Conservation (phyloP, 2,113 vertebrate genomes). For the Psilopsiagon aymara region DNA sequence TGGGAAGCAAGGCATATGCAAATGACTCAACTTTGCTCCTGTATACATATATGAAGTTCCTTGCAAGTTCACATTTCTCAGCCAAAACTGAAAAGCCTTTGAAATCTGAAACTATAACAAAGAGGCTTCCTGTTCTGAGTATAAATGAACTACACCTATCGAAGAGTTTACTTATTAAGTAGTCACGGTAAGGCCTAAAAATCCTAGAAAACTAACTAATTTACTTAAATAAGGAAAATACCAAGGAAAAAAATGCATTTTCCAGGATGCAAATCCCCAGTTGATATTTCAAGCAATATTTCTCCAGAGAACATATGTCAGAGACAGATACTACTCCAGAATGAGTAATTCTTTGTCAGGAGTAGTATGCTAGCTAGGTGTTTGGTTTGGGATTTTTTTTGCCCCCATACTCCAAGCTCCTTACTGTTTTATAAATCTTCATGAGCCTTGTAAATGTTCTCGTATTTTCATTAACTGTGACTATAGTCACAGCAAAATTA, state of each 20-base stretch:
- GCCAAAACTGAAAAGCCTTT: background rate
- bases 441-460: background rate
- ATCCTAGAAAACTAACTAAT: fast-evolving
- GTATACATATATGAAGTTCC: background rate
- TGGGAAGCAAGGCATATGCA: background rate
- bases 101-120: background rate
- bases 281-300: background rate
- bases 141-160: background rate
- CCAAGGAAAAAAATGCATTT: background rate
- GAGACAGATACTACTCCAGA: background rate
- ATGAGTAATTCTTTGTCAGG: background rate
- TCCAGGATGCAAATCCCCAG: background rate
- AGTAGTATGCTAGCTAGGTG: background rate
- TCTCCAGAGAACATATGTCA: background rate
- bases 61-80: background rate
- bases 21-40: background rate
- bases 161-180: background rate
- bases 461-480: slow-evolving; percentile 45
- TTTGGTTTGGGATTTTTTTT: background rate
- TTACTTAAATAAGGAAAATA: background rate
- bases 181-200: background rate
- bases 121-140: background rate
- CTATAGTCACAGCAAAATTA: background rate
- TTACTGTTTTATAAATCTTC: slow-evolving; percentile 33
- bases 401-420: background rate